These are phyloP conservation scores for Crypturellus tataupa DNA, from an alignment of 2,797 vertebrate species.

Conservation along the genomic window DNA sequence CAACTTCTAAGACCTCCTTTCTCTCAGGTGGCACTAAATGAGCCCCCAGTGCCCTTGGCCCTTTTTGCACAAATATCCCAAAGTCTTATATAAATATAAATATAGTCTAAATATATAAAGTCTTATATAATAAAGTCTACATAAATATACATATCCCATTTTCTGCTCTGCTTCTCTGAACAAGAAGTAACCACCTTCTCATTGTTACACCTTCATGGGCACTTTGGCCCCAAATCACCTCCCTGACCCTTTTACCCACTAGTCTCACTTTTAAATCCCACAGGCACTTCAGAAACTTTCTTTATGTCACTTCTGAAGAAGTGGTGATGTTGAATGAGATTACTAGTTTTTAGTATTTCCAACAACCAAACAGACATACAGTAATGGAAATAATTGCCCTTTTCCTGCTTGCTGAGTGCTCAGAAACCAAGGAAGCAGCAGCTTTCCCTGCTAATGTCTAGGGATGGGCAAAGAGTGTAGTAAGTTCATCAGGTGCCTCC, in stretches of 20 bases:
- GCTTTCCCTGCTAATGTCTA: not conserved
- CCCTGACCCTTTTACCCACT: not conserved
- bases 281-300: not conserved
- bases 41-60: not conserved
- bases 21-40: not conserved
- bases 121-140: too few species aligned
- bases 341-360: accelerated
- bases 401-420: accelerated
- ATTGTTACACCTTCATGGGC: not conserved
- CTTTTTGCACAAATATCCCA: not conserved
- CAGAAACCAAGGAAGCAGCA: not conserved
- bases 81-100: not conserved
- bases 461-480: accelerated
- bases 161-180: conserved; percentile 6
- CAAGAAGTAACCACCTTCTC: not conserved
- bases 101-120: too few species aligned
- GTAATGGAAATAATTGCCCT: not conserved
- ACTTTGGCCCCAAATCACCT: not conserved
- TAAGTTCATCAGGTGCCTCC: not conserved
- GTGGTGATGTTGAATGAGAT: not conserved
- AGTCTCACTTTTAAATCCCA: not conserved
- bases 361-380: not conserved
- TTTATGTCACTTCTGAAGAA: not conserved
- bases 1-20: conserved; percentile 41
- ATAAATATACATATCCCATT: not conserved